These are phyloP conservation scores for Cantharis lateralis DNA, from an alignment of 2,888 invertebrate genomes.

Conservation along the genomic window DNA sequence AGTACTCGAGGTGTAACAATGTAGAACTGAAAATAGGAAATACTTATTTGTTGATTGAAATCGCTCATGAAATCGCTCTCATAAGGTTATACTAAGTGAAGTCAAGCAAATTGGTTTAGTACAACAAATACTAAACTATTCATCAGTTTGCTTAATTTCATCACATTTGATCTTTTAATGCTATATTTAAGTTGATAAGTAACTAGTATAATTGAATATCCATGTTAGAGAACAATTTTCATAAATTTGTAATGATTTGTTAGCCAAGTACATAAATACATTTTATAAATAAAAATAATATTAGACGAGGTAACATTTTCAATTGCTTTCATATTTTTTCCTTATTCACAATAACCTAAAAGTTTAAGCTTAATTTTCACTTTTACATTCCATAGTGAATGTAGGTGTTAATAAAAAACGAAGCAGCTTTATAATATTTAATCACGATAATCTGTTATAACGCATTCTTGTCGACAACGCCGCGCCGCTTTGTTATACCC, in stretches of 20 bases:
- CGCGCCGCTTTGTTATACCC: neutral
- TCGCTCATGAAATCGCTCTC: neutral
- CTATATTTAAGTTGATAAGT: neutral
- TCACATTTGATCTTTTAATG: neutral
- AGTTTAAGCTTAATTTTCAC: conserved; percentile 8
- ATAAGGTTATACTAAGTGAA: neutral
- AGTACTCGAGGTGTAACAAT: neutral
- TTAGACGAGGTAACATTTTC: neutral
- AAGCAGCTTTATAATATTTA: conserved; percentile 16
- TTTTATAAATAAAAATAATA: neutral
- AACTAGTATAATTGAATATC: neutral
- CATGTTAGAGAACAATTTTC: neutral
- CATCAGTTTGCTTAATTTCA: neutral
- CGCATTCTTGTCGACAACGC: conserved; percentile 4
- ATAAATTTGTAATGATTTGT: neutral
- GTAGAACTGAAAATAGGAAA: neutral
- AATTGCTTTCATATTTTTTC: neutral
- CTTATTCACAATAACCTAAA: neutral
- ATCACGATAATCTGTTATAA: conserved; percentile 17
- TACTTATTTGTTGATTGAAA: neutral
- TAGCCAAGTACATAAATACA: neutral
- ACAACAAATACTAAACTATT: neutral
- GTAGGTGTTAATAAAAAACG: conserved; percentile 18
- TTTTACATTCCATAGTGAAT: neutral
- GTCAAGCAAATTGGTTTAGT: neutral